A percentile compares a stretch with the other conserved stretches of the same genome.
These are phyloP conservation scores for Prionchulus punctatus DNA, from an alignment of 2,888 invertebrate species.

Conservation along the genomic window DNA sequence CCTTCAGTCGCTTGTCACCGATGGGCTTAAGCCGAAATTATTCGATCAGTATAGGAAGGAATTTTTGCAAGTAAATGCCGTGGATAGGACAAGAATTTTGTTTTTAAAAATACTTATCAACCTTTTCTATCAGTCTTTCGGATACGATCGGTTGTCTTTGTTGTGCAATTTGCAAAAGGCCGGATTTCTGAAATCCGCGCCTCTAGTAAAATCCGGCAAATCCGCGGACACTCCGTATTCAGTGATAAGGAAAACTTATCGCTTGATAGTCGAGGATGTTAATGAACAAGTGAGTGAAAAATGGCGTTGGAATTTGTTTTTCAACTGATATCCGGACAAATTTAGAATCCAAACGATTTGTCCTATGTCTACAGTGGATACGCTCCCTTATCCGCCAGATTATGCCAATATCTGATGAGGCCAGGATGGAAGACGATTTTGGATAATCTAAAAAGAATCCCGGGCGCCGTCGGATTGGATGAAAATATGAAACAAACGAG, in stretches of 20 bases:
- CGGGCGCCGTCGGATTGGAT: conserved; percentile 43
- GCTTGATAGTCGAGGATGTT: conserved; percentile 70
- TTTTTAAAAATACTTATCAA: neutral
- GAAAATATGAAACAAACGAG: neutral
- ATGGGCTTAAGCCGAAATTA: conserved; percentile 77
- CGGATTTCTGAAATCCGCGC: conserved; percentile 16
- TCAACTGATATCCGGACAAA: neutral
- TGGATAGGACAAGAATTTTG: neutral
- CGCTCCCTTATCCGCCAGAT: conserved; percentile 72
- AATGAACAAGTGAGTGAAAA: conserved; percentile 46
- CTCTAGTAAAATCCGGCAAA: neutral
- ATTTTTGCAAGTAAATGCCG: conserved; percentile 42
- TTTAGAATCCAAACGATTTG: conserved; percentile 58
- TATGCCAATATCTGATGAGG: conserved; percentile 42
- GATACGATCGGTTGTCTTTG: conserved; percentile 19
- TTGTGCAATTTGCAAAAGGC: conserved; percentile 25
- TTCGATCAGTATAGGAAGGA: conserved; percentile 56
- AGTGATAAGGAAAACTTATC: conserved; percentile 46
- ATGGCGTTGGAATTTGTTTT: neutral
- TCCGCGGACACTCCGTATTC: conserved; percentile 17
- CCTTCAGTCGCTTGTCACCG: conserved; percentile 75
- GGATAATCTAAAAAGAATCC: conserved; percentile 59
- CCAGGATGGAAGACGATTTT: conserved; percentile 51
- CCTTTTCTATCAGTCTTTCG: conserved; percentile 21
- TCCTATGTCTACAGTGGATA: conserved; percentile 79